Base-by-base conservation (phyloP, 2,888 invertebrate species). In the Cerceris rybyensis region DNA sequence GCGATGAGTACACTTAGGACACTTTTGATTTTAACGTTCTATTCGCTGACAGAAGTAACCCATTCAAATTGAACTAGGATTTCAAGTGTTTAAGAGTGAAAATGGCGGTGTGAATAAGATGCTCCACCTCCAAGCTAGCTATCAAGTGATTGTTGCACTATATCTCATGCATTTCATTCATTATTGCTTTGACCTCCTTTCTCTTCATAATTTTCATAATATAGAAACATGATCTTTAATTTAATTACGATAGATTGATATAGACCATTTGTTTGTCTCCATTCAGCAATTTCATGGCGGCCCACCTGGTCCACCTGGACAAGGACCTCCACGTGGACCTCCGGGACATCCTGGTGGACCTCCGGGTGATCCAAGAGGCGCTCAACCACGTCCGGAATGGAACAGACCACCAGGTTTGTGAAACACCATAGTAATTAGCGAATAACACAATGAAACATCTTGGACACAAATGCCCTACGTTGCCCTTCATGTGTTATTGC, bases 321-420 rank as follows among this genome's bases (percentile, higher is more conserved):
- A 93, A 78, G 93, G 93, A 54, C 93, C 93, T 65, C 93, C 93
- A 14, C 91, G 92, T 28, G 93, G 92, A 14, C 93, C 93, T 68
- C 93, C 93, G 50, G 94, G 94, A 67, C 94, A 94, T 68, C 94
- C 94, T 8, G 93, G 94, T 82, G 94, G 94, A 66, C 93, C 94
- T 89, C 95, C 94, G 42, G 94, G 94, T 89, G 95, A 95, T 91
- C 95, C 94, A 14, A 92, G 93, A 81, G 92, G 90, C 75, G 92
- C 91, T 49, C 93, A 92, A 57, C 95, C 95, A 13, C 94, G 96
- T 43, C 95, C 95, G 0, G 96, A 96, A 88, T 96, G 96, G 96
- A 96, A 94, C 90, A 93, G 96, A 80, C 96, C 96, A 64, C 96
- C 96, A 76, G 93, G 94, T 93, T 88, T 55, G 87, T 87, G 55